Conservation (phyloP, 2,797 vertebrate species). For the Spatula versicolor region DNA sequence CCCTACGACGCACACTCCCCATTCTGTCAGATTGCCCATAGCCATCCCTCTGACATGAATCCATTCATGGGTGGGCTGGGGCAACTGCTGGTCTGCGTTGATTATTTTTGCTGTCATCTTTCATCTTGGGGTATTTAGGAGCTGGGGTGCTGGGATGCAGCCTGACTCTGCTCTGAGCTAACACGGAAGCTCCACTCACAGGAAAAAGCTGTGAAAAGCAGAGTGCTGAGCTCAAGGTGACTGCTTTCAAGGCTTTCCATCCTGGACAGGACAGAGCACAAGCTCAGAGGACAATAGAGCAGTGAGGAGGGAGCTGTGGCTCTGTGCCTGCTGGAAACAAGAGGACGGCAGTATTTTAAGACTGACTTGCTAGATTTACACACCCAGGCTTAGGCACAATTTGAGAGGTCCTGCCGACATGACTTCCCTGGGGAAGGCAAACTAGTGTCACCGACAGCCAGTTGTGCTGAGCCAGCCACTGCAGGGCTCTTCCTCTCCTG, state of each 20-base stretch:
- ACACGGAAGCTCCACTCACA: background rate
- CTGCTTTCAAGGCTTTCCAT: fast-evolving
- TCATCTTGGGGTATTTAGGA: background rate
- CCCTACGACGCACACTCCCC: background rate
- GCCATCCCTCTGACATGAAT: fast-evolving
- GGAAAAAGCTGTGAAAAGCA: background rate
- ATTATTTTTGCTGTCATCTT: background rate
- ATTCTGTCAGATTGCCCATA: background rate
- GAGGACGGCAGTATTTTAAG: background rate
- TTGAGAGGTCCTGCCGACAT: background rate
- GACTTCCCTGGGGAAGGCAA: background rate
- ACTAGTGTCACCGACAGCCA: background rate
- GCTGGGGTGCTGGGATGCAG: background rate
- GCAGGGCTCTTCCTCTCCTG: background rate
- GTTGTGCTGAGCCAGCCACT: background rate
- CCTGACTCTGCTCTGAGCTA: background rate
- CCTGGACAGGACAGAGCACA: background rate
- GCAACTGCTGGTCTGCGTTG: background rate
- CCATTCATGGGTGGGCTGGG: background rate
- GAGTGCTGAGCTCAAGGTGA: background rate
- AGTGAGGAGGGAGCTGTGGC: background rate
- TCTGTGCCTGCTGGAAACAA: background rate
- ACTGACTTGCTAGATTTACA: background rate
- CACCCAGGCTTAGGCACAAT: fast-evolving
- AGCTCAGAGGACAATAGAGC: background rate